Conservation (phyloP, 2,113 vertebrate genomes). For the Solea solea region DNA sequence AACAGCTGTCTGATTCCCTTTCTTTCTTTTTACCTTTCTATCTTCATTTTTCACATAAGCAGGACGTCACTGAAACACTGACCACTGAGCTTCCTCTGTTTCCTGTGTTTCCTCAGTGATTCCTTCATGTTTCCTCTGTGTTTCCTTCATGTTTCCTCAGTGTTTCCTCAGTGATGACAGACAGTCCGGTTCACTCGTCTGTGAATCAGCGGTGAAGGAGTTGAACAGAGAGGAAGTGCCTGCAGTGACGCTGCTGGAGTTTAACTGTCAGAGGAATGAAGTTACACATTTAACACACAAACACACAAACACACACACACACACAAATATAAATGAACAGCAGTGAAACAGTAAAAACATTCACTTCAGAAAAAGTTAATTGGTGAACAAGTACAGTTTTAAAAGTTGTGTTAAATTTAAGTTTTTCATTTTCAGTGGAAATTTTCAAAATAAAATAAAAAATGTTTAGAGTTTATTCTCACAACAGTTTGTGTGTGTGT, state of each 20-base stretch:
- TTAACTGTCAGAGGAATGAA: conserved; percentile 69
- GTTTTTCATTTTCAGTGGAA: too few species aligned
- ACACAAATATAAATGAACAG: neutral
- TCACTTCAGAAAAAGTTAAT: too few species aligned
- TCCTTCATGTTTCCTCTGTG: too few species aligned
- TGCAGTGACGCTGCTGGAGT: conserved; percentile 23
- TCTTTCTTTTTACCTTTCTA: neutral
- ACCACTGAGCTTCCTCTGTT: neutral
- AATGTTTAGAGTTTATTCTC: too few species aligned
- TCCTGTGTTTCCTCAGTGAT: neutral
- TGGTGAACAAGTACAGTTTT: too few species aligned
- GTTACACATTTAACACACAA: conserved; percentile 11
- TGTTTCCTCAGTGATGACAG: neutral
- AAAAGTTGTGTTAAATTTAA: too few species aligned
- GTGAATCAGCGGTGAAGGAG: conserved; percentile 48
- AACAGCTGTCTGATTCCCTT: conserved; percentile 47
- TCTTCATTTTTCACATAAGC: neutral
- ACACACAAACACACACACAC: neutral
- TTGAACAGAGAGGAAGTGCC: conserved; percentile 39
- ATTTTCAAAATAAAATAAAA: too few species aligned
- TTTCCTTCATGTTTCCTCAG: too few species aligned
- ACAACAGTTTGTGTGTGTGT: too few species aligned
- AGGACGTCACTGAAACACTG: neutral
- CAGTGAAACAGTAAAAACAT: too few species aligned
- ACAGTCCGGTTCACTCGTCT: conserved; percentile 44